These are phyloP conservation scores for Gracilinanus agilis DNA, from an alignment of 2,113 vertebrate genomes.

Conservation along the genomic window DNA sequence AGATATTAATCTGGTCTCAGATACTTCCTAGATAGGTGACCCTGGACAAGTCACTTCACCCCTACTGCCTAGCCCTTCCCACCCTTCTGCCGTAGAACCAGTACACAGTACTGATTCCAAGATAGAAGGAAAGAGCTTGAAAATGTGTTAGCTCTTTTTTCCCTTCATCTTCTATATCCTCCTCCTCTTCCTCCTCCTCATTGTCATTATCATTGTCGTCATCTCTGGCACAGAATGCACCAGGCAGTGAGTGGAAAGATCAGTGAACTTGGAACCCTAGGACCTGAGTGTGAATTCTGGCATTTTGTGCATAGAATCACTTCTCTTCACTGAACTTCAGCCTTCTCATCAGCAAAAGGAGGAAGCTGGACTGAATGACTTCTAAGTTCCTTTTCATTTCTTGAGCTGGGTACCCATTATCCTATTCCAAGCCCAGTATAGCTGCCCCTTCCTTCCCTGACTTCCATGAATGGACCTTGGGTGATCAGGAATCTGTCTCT, in stretches of 20 bases:
- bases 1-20: too few species aligned
- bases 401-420: too few species aligned
- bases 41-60: too few species aligned
- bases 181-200: background rate
- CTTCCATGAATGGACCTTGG: background rate
- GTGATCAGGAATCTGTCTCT: background rate
- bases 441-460: too few species aligned
- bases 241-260: background rate
- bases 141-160: background rate
- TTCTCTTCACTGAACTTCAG: background rate
- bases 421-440: background rate
- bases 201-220: background rate
- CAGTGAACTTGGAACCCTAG: background rate
- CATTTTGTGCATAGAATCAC: background rate
- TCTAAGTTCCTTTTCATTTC: background rate
- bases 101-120: too few species aligned
- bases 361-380: background rate
- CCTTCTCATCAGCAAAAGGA: background rate
- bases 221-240: background rate
- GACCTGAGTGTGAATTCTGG: background rate
- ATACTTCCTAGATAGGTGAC: too few species aligned
- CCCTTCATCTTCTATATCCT: too few species aligned
- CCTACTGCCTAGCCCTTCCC: too few species aligned
- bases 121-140: too few species aligned
- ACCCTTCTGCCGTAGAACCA: too few species aligned